Base-by-base conservation (phyloP, 1,140 invertebrate genomes). In the Bombus terrestris region DNA sequence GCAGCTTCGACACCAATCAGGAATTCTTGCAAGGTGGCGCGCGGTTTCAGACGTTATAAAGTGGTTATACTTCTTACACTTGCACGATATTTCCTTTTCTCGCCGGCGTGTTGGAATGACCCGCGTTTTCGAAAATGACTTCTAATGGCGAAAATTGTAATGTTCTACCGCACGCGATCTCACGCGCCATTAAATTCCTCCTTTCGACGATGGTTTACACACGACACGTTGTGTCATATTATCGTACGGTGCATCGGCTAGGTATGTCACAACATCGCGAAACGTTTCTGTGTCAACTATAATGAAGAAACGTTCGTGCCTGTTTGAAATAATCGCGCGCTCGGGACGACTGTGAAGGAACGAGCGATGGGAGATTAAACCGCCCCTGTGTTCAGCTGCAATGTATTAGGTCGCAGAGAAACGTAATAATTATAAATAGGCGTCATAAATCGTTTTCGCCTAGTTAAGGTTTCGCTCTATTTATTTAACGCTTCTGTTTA, bases 101-200 rank as follows among this genome's bases (percentile, higher is more conserved):
- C 18, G 1, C 35, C 13, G 15, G 6, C 15, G 37, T 41, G 12
- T 3, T 39, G 1, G 25, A 75, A 75, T 64, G 57, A 75, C 39
- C 71, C 15, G 41, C 41, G n/a, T 82, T 75, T 75, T 75, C 39
- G 8, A 82, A 82, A 75, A 82, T 82, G 71, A 82, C 57, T 18
- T n/a, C 39, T 82, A 64, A 75, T 47, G 53, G 81, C 32, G 81
- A 75, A 82, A 75, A 82, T 74, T 74, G 71, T 82, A 47, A 74
- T 64, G 41, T 66, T 47, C n/a, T 28, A 35, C 8, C 12, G 47
- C 81, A 82, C 41, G 71, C 72, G 57, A 81, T 74, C 80, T 43
- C 69, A 81, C 69, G 80, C 53, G 80, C 80, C 53, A 73, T 81
- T 73, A 81, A 81, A 62, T n/a, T 62, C 59, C 10, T n/a, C n/a